Percentiles rank a stretch among this genome's conserved stretches.
Conservation (phyloP, 2,113 vertebrate species). For the Cochlearius cochlearius region DNA sequence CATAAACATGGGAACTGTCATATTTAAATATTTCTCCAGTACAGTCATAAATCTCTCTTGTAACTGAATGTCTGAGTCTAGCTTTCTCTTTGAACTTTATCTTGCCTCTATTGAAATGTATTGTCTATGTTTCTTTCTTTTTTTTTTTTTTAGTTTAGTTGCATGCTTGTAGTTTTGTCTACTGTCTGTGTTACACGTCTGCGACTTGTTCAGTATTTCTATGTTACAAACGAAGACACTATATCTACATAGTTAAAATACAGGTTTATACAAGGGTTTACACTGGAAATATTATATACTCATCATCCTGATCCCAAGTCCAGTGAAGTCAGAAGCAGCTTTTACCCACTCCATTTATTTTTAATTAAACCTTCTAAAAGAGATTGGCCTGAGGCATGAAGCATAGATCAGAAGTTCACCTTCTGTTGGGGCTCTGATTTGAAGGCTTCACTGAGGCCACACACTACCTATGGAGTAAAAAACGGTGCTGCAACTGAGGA, state of each 20-base stretch:
- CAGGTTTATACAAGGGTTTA: neutral
- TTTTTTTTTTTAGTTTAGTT: neutral
- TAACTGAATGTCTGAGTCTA: neutral
- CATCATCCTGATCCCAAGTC: neutral
- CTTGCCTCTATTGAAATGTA: conserved; percentile 1
- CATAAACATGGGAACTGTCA: conserved; percentile 33
- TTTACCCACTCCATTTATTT: neutral
- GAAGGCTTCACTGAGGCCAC: neutral
- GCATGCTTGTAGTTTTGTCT: neutral
- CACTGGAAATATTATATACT: neutral
- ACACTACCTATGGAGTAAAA: neutral
- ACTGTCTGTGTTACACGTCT: neutral
- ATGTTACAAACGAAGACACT: neutral
- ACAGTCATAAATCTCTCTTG: conserved; percentile 25
- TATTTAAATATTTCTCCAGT: conserved; percentile 45
- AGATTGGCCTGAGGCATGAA: neutral
- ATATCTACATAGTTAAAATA: neutral
- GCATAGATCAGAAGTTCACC: neutral
- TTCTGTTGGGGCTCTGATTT: neutral
- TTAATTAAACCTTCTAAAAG: neutral
- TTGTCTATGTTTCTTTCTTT: neutral
- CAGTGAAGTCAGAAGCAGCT: neutral
- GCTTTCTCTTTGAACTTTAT: conserved; percentile 44
- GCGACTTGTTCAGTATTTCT: neutral
- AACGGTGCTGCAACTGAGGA: neutral